Evolutionary conservation across 1,140 invertebrate species (phyloP), one percentile per base, ranked within the genome.

Genomic region (Marisa cornuarietis): DNA sequence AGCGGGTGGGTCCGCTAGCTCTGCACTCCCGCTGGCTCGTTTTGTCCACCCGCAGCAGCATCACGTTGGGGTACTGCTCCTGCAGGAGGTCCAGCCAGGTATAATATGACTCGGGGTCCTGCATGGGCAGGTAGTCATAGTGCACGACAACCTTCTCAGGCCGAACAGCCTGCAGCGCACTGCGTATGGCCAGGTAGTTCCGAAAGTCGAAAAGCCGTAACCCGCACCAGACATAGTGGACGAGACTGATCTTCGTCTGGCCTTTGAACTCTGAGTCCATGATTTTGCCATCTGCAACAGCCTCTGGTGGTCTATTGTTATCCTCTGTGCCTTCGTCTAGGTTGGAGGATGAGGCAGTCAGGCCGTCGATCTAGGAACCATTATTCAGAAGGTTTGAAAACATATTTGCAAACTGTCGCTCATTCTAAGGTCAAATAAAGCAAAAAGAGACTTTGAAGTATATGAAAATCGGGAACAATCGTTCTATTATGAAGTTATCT

Each of bases 201-300:
- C 71, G 69, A 61, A 79, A 79, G 24, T 79, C 78, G 42, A 79
- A 66, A 20, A 73, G 61, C 31, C 78, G 58, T n/a, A 73, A 13
- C 3, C 78, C 78, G 71, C 78, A 79, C 78, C 78, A 79, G 24
- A 79, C 20, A 61, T 74, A 79, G 31, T 79, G 78, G 10, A 79
- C n/a, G 10, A 72, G 54, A 8, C 16, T 58, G 54, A 58, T 58
- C 16, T 58, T 58, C 54, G 54, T 58, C 54, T 11, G 11, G 54
- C 11, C 54, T 9, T 58, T 58, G 54, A 14, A 14, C 4, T 18
- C 16, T 1, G 54, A 3, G 54, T 58, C 54, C 54, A 11, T 14
- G 54, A 1, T 58, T 11, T 58, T 58, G 54, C 16, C 9, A 42
- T 42, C 31, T 42, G 31, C 31, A 42, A 42, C 31, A 42, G 31